A percentile compares a stretch with the other conserved stretches of the same genome.
Conservation (phyloP, 2,113 vertebrate species). For the Panthera uncia region DNA sequence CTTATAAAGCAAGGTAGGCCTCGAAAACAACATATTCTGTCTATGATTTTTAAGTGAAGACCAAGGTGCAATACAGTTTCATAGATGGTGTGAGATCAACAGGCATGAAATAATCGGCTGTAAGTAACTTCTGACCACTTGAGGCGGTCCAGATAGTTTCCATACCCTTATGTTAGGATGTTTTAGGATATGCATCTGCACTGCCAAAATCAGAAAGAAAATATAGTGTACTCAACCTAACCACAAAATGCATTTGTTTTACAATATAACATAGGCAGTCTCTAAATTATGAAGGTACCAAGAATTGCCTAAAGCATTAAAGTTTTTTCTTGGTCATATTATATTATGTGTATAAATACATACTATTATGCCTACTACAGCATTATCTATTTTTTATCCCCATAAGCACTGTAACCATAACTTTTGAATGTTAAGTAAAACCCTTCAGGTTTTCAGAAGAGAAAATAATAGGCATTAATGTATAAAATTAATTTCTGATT, state of each 20-base stretch:
- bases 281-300: constrained; percentile 34
- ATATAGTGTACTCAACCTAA: background rate
- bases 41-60: background rate
- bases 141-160: background rate
- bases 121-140: background rate
- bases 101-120: background rate
- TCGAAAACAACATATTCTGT: background rate
- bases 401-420: background rate
- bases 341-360: background rate
- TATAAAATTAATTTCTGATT: constrained; percentile 37
- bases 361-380: background rate
- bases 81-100: background rate
- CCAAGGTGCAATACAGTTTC: background rate
- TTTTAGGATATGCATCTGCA: background rate
- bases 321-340: background rate
- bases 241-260: background rate
- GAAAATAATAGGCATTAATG: background rate
- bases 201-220: background rate
- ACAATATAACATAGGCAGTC: background rate
- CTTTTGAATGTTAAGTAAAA: background rate
- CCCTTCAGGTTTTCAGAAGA: constrained; percentile 25
- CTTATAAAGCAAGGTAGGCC: background rate
- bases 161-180: background rate
- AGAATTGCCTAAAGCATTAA: background rate
- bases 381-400: background rate